Percentiles rank a stretch among this genome's conserved stretches.
Evolutionary conservation across 2,888 invertebrate genomes (phyloP).

Genomic region (Romanomermis culicivorax): DNA sequence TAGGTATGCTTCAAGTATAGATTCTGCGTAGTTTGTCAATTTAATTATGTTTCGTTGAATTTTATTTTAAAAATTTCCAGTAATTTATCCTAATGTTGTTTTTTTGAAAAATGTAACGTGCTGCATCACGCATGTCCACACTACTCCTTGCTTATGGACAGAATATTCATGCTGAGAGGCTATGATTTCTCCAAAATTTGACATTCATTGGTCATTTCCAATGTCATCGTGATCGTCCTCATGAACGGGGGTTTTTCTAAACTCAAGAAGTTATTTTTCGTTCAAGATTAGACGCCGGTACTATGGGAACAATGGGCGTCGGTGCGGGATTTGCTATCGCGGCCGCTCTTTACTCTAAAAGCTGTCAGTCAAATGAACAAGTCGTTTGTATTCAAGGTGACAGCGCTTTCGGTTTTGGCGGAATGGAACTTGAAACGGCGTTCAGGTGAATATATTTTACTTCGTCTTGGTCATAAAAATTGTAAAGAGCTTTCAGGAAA

Average conservation of each 20-base stretch:
- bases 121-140: too few relatives aligned
- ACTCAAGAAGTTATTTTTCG: too few relatives aligned
- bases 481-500: not conserved
- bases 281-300: slow-evolving; percentile 66
- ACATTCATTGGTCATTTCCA: too few relatives aligned
- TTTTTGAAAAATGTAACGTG: too few relatives aligned
- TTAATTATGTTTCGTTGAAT: not conserved
- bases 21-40: not conserved
- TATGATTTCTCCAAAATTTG: too few relatives aligned
- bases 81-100: too few relatives aligned
- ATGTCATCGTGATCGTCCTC: too few relatives aligned
- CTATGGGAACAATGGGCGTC: slow-evolving; percentile 71
- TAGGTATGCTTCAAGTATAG: slow-evolving; percentile 15
- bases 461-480: not conserved
- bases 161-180: too few relatives aligned
- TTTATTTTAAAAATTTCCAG: too few relatives aligned
- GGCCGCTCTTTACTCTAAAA: slow-evolving; percentile 66
- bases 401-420: slow-evolving; percentile 91
- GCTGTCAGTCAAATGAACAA: slow-evolving; percentile 52
- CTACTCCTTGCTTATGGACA: too few relatives aligned
- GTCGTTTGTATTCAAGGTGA: slow-evolving; percentile 89
- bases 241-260: too few relatives aligned
- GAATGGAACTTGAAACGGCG: slow-evolving; percentile 94
- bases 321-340: slow-evolving; percentile 36
- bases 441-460: slow-evolving; percentile 37